Base-by-base conservation (phyloP, 2,113 vertebrate species). In the Spea multiplicata region DNA sequence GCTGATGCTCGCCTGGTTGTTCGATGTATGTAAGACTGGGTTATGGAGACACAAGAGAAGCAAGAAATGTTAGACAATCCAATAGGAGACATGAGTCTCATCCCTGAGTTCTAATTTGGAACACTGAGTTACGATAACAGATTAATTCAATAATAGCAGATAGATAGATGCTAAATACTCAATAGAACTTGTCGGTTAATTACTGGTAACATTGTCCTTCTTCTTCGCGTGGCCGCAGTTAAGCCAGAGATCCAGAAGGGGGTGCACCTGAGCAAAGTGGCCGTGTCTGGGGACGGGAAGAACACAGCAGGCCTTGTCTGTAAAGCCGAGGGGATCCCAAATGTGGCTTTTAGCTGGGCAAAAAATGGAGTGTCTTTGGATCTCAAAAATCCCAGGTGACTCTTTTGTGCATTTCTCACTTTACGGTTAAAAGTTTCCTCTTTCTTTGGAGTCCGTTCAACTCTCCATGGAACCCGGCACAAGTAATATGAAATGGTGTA, bases 261-360 rank as follows among this genome's bases (percentile, higher is more conserved):
- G 89, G 74, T 80, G 6, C 90, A 93, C 46, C 91, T 91, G 87
- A 90, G 65, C 61, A 92, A 93, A 74, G 86, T 90, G 52, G 92
- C 88, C 3, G 92, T 85, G 45, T 81, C 87, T 53, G 90, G 89
- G 9, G 91, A 93, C 45, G 87, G 87, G 50, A 88, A 81, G 64
- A 83, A 68, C 9, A 82, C 84, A 3, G 88, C 87, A 7, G 87
- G 89, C 52, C 17, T 94, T 1, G 72, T 87, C 73, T 92, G 90
- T 75, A 88, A 89, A 78, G 89, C 91, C 9, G 84, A 93, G 67
- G 88, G 92, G 2, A 86, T 88, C 71, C 91, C 90, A 17, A 83
- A 65, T 5, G 89, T 94, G 30, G 82, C 84, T 14, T 91, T 95
- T 83, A 74, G 81, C 69, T 95, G 95, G 94, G 89, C 89, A 49